phyloP scores from a whole-genome alignment of 2,797 vertebrate genomes.

The Brotogeris chrysoptera region DNA sequence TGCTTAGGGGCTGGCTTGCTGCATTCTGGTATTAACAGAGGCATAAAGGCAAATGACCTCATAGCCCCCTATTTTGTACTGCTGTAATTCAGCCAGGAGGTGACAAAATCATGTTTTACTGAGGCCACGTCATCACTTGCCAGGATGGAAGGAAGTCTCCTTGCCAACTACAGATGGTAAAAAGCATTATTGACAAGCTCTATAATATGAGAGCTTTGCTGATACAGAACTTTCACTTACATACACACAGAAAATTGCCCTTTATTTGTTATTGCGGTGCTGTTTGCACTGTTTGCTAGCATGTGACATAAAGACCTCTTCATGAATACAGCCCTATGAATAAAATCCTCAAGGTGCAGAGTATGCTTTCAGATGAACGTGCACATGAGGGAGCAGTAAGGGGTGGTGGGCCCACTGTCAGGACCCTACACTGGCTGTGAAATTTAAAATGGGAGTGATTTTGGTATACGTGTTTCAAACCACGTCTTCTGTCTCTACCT shows the following conservation, averaged over 20 bases:
- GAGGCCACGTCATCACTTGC: slow-evolving; percentile 14
- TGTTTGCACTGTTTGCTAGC: neutral
- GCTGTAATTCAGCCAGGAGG: slow-evolving; percentile 40
- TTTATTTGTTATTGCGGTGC: neutral
- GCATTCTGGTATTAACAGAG: neutral
- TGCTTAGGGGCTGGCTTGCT: neutral
- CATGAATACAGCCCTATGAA: neutral
- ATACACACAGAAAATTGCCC: neutral
- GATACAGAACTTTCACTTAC: neutral
- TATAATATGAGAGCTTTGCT: neutral
- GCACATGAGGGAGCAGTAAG: neutral
- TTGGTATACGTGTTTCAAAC: neutral
- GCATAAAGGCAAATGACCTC: slow-evolving; percentile 48
- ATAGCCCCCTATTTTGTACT: slow-evolving; percentile 29
- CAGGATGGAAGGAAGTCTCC: slow-evolving; percentile 5
- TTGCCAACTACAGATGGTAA: slow-evolving; percentile 26
- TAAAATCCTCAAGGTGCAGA: neutral
- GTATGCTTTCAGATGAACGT: neutral
- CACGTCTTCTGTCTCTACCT: neutral
- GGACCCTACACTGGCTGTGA: neutral
- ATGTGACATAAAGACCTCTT: neutral
- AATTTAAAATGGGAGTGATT: neutral
- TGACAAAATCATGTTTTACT: slow-evolving; percentile 44
- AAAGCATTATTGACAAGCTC: slow-evolving; percentile 28
- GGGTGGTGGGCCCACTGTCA: rapidly evolving